Percentiles rank a stretch among this genome's conserved stretches.
Conservation (phyloP, 1,140 invertebrate genomes). For the Cherax destructor region DNA sequence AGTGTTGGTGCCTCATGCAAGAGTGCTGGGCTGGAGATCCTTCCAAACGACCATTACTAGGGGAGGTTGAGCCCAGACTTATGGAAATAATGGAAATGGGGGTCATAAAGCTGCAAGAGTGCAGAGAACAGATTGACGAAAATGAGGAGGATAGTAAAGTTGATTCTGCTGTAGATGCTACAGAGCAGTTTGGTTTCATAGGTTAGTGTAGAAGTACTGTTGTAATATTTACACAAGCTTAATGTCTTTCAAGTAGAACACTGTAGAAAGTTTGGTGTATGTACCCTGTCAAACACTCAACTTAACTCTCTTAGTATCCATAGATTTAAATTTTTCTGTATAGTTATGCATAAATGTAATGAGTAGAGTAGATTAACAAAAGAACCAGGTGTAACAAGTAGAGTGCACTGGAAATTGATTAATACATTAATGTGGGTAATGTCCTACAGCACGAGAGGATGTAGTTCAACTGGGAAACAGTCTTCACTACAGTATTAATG, state of each 20-base stretch:
- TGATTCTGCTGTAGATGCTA: slow-evolving; percentile 63
- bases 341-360: neutral
- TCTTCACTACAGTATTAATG: slow-evolving; percentile 42
- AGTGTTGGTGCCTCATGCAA: slow-evolving; percentile 91
- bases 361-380: neutral
- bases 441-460: slow-evolving; percentile 23
- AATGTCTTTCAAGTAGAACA: neutral
- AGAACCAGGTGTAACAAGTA: neutral
- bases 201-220: slow-evolving; percentile 38
- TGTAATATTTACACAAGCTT: neutral
- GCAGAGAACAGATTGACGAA: neutral
- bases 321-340: neutral
- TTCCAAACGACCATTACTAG: slow-evolving; percentile 84
- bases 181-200: slow-evolving; percentile 48
- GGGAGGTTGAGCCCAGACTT: slow-evolving; percentile 84
- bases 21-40: slow-evolving; percentile 90
- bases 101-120: slow-evolving; percentile 23
- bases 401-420: neutral
- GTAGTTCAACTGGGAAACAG: slow-evolving; percentile 27
- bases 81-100: slow-evolving; percentile 83
- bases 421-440: neutral
- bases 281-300: neutral
- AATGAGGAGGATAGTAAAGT: slow-evolving; percentile 51
- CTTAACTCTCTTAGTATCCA: neutral
- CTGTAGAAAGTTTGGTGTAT: neutral